Conservation (phyloP, 2,888 invertebrate genomes). For the Cataglyphis cursor region DNA sequence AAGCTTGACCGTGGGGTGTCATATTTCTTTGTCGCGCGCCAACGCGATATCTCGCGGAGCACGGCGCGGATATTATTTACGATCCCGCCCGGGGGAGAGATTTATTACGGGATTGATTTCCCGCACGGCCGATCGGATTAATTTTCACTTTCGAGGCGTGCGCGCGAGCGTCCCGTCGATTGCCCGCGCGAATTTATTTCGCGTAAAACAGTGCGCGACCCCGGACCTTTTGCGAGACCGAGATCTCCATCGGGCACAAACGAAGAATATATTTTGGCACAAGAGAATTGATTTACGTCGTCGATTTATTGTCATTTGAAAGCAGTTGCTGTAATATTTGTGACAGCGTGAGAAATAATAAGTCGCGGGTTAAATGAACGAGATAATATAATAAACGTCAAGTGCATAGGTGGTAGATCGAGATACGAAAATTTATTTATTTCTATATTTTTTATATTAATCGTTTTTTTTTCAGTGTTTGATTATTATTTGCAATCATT, state of each 20-base stretch:
- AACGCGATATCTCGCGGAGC: slow-evolving; percentile 59
- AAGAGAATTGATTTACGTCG: slow-evolving; percentile 7
- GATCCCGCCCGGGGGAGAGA: slow-evolving; percentile 65
- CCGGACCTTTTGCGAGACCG: background rate
- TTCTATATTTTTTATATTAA: background rate
- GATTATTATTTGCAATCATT: background rate
- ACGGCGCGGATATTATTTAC: slow-evolving; percentile 63
- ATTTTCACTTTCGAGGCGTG: slow-evolving; percentile 73
- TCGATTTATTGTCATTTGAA: background rate
- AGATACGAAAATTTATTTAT: background rate
- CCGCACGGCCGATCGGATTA: slow-evolving; percentile 77
- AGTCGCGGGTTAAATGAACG: background rate
- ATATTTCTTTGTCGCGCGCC: slow-evolving; percentile 80
- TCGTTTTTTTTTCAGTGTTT: background rate
- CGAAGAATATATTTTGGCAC: background rate
- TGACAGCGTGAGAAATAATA: background rate
- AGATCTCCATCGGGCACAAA: background rate
- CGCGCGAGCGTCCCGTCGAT: background rate
- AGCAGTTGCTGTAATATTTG: background rate
- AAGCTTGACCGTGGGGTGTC: slow-evolving; percentile 76
- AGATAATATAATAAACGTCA: background rate
- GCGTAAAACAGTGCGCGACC: background rate
- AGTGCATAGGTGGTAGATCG: background rate
- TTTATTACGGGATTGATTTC: slow-evolving; percentile 80
- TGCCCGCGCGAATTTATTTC: slow-evolving; percentile 35